A percentile compares a stretch with the other conserved stretches of the same genome.
Evolutionary conservation across 2,113 vertebrate genomes (phyloP).

Genomic region (Polyodon spathula): DNA sequence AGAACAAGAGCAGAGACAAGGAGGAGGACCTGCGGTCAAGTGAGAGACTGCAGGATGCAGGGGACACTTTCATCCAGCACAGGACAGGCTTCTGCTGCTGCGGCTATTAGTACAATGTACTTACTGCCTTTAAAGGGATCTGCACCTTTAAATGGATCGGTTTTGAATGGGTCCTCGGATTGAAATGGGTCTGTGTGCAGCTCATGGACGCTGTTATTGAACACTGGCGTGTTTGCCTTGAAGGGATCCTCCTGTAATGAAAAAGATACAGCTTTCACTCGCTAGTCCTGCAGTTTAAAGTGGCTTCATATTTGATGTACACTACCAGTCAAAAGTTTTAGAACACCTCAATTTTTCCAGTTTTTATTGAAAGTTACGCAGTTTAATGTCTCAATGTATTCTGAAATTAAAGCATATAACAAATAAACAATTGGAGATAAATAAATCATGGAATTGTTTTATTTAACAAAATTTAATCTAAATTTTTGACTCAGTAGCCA

Average conservation of each 20-base stretch:
- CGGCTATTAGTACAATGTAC: conserved; percentile 8
- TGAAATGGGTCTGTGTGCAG: conserved; percentile 84
- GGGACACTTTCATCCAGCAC: not conserved
- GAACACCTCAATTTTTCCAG: no score
- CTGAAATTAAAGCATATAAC: no score
- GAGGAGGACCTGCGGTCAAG: not conserved
- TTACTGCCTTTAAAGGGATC: conserved; percentile 56
- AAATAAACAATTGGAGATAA: no score
- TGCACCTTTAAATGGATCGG: conserved; percentile 86
- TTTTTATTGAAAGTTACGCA: no score
- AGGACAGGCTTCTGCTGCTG: not conserved
- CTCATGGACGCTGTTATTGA: conserved; percentile 70
- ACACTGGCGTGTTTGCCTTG: conserved; percentile 77
- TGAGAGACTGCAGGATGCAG: not conserved
- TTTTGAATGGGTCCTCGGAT: conserved; percentile 89
- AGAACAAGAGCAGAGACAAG: not conserved
- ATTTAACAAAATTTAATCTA: no score
- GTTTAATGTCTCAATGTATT: no score
- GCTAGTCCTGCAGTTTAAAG: conserved; percentile 1
- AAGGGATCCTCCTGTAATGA: conserved; percentile 80
- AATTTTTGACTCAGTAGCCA: no score
- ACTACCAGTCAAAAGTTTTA: no score
- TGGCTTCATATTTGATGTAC: no score
- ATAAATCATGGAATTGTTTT: no score
- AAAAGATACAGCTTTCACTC: conserved; percentile 16